phyloP scores from a whole-genome alignment of 2,888 invertebrate genomes.

The Ormyrus nitidulus region DNA sequence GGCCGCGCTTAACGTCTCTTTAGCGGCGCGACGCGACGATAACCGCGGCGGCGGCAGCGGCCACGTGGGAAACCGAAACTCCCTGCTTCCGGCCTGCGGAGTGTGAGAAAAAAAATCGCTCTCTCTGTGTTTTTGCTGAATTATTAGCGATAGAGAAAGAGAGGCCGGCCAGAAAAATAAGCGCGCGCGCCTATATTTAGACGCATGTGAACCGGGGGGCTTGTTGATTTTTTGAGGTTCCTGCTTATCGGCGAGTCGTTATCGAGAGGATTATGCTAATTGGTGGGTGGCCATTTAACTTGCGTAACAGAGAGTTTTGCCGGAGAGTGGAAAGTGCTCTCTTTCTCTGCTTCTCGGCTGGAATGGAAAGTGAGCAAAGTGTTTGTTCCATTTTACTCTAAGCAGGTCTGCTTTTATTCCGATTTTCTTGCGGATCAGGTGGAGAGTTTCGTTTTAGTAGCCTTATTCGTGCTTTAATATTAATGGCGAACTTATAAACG shows the following conservation, averaged over 20 bases:
- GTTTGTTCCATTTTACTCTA: constrained; percentile 14
- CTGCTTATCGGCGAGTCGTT: neutral
- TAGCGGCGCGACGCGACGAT: constrained; percentile 22
- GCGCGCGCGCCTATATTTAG: no score
- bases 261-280: neutral
- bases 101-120: constrained; percentile 14
- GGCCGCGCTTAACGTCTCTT: constrained; percentile 25
- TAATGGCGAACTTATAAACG: constrained; percentile 61
- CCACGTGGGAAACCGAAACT: constrained; percentile 36
- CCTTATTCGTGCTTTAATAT: constrained; percentile 65
- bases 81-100: neutral
- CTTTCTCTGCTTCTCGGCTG: neutral
- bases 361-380: neutral
- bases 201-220: no score
- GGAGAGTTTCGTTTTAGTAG: constrained; percentile 12
- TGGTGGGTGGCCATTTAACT: neutral
- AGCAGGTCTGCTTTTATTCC: constrained; percentile 12
- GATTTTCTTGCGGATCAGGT: constrained; percentile 7
- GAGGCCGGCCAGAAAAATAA: no score
- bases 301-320: neutral
- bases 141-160: no score
- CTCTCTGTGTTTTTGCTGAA: no score
- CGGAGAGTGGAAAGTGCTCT: no score
- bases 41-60: constrained; percentile 5
- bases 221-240: neutral